Base-by-base conservation (phyloP, 2,888 invertebrate genomes). In the Andrena marginata region DNA sequence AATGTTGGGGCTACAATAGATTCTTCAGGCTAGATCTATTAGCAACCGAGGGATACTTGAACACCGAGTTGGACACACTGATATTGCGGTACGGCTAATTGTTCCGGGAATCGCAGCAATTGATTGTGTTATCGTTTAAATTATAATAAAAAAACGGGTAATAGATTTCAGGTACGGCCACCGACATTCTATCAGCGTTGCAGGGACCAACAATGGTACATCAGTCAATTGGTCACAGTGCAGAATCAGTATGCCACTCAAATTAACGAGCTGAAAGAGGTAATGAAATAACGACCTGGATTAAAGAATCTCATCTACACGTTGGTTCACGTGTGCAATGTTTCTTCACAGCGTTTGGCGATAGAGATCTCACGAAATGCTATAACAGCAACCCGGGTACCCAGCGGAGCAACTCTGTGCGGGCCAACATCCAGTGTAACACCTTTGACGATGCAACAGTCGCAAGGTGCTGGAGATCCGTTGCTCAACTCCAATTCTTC, bases 1-100 rank as follows among this genome's bases (percentile, higher is more conserved):
- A 99, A 95, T 99, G 98, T 92, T 99, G 98, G 98, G 98, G 98
- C 0, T 99, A 98, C 94, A 99, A 99, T 93, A 95, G 98, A 70
- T 99, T 99, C 95, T 98, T 98, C 94, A 95, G 98, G 54, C 95
- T 99, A 71, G 98, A 98, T 94, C 95, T 98, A 80, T 95, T 99
- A 74, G 98, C 97, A 56, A 97, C 97, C 88, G 98, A 98, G 94
- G 98, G 98, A 0, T 99, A 98, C 93, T 95, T 98, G 79, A 97
- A 98, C 93, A 96, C 97, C 1, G 96, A 97, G 77, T 95, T 96
- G 29, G 98, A 98, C 92, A 97, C 97, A 1, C 95, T 99, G 31
- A 97, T 98, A 85, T 95, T 98, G 63, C 96, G 97, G 97, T 97
- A 94, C 90, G 86, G 88, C 68, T 5, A 10, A 65, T 59, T n/a